Evolutionary conservation across 2,113 vertebrate genomes (phyloP).

Genomic region (Sceloporus tristichus): DNA sequence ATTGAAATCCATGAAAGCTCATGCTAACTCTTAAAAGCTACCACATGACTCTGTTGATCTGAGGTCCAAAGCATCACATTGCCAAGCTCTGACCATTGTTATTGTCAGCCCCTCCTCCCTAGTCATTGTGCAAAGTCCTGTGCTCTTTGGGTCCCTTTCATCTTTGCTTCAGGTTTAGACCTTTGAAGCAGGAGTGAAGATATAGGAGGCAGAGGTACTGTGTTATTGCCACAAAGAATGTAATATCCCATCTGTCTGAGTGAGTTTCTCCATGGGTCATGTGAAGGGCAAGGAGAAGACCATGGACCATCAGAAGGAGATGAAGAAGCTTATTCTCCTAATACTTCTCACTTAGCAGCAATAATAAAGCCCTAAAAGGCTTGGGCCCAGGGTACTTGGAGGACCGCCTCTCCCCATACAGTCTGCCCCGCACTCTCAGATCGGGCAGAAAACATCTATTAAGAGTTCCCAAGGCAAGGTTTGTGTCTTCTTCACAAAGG

Average conservation of each 20-base stretch:
- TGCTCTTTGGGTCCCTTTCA: slow-evolving; percentile 62
- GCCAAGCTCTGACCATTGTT: background rate
- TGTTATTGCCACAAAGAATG: slow-evolving; percentile 44
- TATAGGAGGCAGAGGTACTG: slow-evolving; percentile 29
- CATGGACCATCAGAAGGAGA: rapidly evolving
- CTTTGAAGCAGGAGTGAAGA: slow-evolving; percentile 28
- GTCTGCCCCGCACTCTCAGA: too few species aligned
- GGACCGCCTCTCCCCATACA: too few species aligned
- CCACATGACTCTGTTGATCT: background rate
- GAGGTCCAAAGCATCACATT: too few species aligned
- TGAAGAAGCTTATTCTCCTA: background rate
- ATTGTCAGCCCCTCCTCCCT: background rate
- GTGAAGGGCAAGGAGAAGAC: rapidly evolving
- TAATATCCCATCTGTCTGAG: background rate
- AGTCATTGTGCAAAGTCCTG: slow-evolving; percentile 23
- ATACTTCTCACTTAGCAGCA: background rate
- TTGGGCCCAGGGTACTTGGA: too few species aligned
- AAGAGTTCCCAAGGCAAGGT: too few species aligned
- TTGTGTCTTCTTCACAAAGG: too few species aligned
- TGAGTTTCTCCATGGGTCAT: background rate
- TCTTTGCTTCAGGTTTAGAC: slow-evolving; percentile 50
- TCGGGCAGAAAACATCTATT: too few species aligned
- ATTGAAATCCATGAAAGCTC: background rate
- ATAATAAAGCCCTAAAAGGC: too few species aligned
- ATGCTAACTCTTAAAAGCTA: background rate